Evolutionary conservation across 2,888 invertebrate species (phyloP).

Genomic region (Oscheius onirici): DNA sequence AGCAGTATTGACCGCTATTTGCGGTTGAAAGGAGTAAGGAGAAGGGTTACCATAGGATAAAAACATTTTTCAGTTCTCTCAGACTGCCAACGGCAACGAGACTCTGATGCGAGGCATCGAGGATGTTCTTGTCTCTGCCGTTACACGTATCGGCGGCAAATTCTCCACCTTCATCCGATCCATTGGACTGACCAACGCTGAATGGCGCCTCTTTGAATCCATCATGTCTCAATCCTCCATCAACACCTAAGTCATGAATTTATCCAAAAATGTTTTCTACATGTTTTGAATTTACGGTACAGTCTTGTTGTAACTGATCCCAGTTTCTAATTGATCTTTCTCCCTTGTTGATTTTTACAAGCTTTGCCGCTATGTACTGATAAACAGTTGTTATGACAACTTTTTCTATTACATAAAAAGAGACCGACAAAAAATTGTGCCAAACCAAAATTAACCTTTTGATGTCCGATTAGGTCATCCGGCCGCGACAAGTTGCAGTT

Average conservation of each 20-base stretch:
- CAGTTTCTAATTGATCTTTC: too few species aligned
- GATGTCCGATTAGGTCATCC: neutral
- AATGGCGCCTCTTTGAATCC: neutral
- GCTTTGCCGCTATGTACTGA: too few species aligned
- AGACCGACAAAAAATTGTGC: too few species aligned
- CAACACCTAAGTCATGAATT: neutral
- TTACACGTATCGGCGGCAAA: slow-evolving; percentile 15
- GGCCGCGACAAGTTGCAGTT: slow-evolving; percentile 19
- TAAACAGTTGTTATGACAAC: too few species aligned
- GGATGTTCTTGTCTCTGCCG: slow-evolving; percentile 1
- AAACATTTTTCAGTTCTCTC: neutral
- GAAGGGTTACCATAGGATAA: neutral
- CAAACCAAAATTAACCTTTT: neutral
- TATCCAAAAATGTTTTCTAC: neutral
- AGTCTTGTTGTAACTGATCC: too few species aligned
- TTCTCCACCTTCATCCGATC: slow-evolving; percentile 1
- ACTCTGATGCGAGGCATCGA: neutral
- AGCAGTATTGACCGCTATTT: slow-evolving; percentile 46
- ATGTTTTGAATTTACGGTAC: too few species aligned
- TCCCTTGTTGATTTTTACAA: too few species aligned
- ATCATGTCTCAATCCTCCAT: slow-evolving; percentile 6
- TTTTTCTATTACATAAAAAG: too few species aligned
- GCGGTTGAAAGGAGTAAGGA: slow-evolving; percentile 47
- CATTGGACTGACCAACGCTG: too few species aligned
- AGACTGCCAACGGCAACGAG: neutral